Conservation (phyloP, 2,797 vertebrate species). For the Typhlichthys subterraneus region DNA sequence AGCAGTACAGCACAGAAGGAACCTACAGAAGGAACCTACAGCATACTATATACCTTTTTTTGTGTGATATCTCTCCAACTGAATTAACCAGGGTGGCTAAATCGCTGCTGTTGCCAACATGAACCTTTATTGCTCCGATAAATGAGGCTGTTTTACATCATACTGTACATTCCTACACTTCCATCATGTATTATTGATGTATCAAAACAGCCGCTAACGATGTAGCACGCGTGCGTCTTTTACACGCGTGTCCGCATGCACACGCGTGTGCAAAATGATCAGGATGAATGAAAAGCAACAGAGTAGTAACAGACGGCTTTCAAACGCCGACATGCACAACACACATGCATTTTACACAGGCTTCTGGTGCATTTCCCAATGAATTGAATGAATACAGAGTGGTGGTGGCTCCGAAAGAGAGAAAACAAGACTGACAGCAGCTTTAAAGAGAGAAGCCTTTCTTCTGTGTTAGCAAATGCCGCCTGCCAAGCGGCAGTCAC, state of each 20-base stretch:
- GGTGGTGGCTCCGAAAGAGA: constrained; percentile 66
- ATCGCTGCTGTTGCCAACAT: constrained; percentile 41
- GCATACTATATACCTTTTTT: constrained; percentile 31
- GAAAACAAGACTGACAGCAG: constrained; percentile 74
- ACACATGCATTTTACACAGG: constrained; percentile 72
- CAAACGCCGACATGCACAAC: constrained; percentile 71
- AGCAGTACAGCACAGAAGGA: neutral
- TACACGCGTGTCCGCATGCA: constrained; percentile 52
- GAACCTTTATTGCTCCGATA: constrained; percentile 49
- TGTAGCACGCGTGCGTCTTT: constrained; percentile 29
- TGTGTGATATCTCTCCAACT: constrained; percentile 49
- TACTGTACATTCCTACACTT: constrained; percentile 21
- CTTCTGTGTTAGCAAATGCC: constrained; percentile 67
- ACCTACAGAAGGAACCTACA: neutral
- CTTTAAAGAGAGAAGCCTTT: constrained; percentile 74
- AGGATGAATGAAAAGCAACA: constrained; percentile 47
- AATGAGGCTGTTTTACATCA: constrained; percentile 37
- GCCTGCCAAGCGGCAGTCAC: constrained; percentile 73
- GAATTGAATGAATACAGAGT: constrained; percentile 78
- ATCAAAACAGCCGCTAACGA: constrained; percentile 31
- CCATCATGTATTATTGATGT: constrained; percentile 30
- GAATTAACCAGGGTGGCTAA: constrained; percentile 61
- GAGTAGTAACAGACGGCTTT: constrained; percentile 75
- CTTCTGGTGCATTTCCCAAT: constrained; percentile 78
- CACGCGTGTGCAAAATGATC: constrained; percentile 47